Conservation (phyloP, 2,797 vertebrate species). For the Sebastes nivosus region DNA sequence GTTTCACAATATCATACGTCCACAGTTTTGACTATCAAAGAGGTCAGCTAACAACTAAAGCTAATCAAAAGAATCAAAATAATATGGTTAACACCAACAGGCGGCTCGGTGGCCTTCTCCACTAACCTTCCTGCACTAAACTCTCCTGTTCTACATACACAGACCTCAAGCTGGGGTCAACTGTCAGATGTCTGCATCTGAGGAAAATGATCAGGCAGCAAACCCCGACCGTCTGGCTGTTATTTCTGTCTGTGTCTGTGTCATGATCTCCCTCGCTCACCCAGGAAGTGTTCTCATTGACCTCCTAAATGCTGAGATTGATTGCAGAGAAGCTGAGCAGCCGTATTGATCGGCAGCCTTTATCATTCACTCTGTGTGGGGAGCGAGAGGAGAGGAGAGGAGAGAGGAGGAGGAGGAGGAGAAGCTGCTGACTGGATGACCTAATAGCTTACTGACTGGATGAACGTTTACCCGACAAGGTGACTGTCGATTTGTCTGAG, state of each 20-base stretch:
- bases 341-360: conserved; percentile 77
- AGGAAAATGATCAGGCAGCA: conserved; percentile 28
- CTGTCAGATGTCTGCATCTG: conserved; percentile 15
- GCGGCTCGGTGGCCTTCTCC: neutral
- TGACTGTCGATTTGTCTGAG: conserved; percentile 25
- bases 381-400: conserved; percentile 14
- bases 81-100: too few relatives aligned
- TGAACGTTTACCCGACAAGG: conserved; percentile 33
- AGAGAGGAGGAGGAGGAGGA: neutral
- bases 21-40: too few relatives aligned
- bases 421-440: conserved; percentile 31
- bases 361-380: conserved; percentile 54
- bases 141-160: neutral
- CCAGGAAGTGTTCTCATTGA: conserved; percentile 81
- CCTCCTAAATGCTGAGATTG: conserved; percentile 80
- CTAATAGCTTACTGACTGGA: conserved; percentile 35
- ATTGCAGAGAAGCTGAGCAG: conserved; percentile 77
- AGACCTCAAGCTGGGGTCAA: neutral
- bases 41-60: neutral
- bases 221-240: conserved; percentile 38
- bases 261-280: conserved; percentile 62
- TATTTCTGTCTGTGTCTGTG: conserved; percentile 56
- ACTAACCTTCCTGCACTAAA: neutral
- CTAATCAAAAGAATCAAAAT: neutral
- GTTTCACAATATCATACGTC: too few relatives aligned